Percentiles rank a stretch among this genome's conserved stretches.
phyloP scores from a whole-genome alignment of 2,797 vertebrate species.

The Lepus oiostolus region DNA sequence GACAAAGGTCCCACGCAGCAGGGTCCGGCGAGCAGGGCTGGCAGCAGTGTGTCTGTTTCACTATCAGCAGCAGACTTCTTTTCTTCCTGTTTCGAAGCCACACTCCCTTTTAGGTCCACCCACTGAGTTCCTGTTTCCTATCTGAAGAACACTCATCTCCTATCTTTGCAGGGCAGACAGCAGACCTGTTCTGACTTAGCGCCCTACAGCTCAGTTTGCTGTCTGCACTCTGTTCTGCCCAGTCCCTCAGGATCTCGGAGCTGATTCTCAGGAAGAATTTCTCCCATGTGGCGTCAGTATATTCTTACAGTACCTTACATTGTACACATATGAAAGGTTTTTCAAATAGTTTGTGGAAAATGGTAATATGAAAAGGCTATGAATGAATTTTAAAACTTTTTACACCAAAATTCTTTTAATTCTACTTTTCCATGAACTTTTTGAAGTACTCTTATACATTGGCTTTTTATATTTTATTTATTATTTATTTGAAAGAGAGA shows the following conservation, averaged over 20 bases:
- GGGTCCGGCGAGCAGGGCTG: neutral
- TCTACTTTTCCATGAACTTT: too few species aligned
- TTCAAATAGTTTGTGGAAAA: too few species aligned
- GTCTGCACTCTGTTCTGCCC: slow-evolving; percentile 20
- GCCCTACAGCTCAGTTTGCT: neutral
- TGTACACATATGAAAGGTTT: slow-evolving; percentile 22
- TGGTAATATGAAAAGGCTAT: too few species aligned
- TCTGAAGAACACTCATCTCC: slow-evolving; percentile 60
- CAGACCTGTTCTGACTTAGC: slow-evolving; percentile 33
- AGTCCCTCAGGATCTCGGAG: slow-evolving; percentile 59
- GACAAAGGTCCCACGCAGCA: neutral
- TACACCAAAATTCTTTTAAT: too few species aligned
- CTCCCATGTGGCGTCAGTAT: neutral
- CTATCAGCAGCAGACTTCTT: slow-evolving; percentile 71
- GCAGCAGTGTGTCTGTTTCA: slow-evolving; percentile 22
- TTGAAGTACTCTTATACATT: too few species aligned
- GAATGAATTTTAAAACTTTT: too few species aligned
- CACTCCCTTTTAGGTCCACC: slow-evolving; percentile 65
- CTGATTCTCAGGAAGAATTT: neutral
- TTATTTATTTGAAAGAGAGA: too few species aligned
- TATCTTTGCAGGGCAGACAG: slow-evolving; percentile 61
- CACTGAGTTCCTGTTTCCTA: slow-evolving; percentile 80
- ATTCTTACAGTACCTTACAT: slow-evolving; percentile 11
- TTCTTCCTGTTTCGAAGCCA: slow-evolving; percentile 81
- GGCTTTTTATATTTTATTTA: too few species aligned